A percentile compares a stretch with the other conserved stretches of the same genome.
Evolutionary conservation across 2,888 invertebrate species (phyloP).

Genomic region (Ditylenchus weischeri): DNA sequence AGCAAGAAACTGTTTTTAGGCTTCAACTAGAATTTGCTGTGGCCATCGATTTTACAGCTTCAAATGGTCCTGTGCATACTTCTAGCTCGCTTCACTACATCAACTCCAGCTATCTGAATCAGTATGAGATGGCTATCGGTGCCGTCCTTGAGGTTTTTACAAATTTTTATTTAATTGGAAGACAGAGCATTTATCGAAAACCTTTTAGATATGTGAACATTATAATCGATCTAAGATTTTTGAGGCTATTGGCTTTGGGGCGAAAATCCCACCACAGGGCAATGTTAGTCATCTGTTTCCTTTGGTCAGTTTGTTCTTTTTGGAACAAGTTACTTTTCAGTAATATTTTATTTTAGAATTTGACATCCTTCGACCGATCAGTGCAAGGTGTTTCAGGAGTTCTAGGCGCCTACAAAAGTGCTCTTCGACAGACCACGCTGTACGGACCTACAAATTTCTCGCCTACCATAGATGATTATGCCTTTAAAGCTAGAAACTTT

Average conservation of each 20-base stretch:
- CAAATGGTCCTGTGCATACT: slow-evolving; percentile 61
- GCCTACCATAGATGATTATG: slow-evolving; percentile 65
- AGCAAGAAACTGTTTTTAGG: slow-evolving; percentile 45
- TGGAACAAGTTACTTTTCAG: slow-evolving; percentile 8
- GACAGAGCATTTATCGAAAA: neutral
- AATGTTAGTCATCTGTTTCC: slow-evolving; percentile 64
- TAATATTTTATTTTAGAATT: slow-evolving; percentile 25
- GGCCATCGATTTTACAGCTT: slow-evolving; percentile 63
- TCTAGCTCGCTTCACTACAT: slow-evolving; percentile 60
- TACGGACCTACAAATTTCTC: slow-evolving; percentile 68
- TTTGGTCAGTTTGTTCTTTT: slow-evolving; percentile 53
- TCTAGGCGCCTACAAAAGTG: slow-evolving; percentile 63
- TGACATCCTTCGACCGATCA: slow-evolving; percentile 8
- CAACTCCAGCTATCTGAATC: slow-evolving; percentile 61
- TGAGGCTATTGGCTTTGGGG: slow-evolving; percentile 65
- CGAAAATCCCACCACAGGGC: slow-evolving; percentile 63
- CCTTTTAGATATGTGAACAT: slow-evolving; percentile 27
- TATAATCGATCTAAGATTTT: slow-evolving; percentile 62
- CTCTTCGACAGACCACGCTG: slow-evolving; percentile 62
- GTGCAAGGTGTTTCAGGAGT: slow-evolving; percentile 62
- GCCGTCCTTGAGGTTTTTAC: slow-evolving; percentile 43
- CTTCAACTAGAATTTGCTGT: slow-evolving; percentile 62
- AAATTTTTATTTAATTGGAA: neutral
- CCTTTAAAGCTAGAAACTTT: slow-evolving; percentile 43
- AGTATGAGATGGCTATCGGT: slow-evolving; percentile 61